Evolutionary conservation across 2,113 vertebrate species (phyloP).

Genomic region (Actinemys pallida): DNA sequence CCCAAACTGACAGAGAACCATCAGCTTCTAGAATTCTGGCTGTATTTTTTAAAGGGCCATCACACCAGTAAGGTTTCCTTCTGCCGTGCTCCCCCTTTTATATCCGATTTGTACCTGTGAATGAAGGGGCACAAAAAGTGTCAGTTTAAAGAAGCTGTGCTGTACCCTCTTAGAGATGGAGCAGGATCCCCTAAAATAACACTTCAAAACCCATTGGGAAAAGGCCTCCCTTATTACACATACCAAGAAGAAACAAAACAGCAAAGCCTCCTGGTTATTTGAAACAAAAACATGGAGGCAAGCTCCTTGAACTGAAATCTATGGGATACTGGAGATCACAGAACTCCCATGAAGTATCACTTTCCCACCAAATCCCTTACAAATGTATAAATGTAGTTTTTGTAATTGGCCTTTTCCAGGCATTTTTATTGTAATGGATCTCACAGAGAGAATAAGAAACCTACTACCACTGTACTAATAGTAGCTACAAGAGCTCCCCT

Average conservation of each 20-base stretch:
- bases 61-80: not conserved
- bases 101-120: not conserved
- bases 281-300: not conserved
- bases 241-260: constrained; percentile 24
- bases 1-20: not conserved
- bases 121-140: not conserved
- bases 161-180: not conserved
- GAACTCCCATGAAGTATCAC: constrained; percentile 38
- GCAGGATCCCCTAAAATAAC: constrained; percentile 4
- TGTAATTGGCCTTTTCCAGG: accelerated
- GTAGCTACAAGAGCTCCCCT: not conserved
- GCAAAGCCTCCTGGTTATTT: constrained; percentile 18
- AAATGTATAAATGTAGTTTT: constrained; percentile 27
- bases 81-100: not conserved
- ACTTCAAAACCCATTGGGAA: not conserved
- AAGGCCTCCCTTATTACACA: not conserved
- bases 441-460: not conserved
- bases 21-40: not conserved
- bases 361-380: constrained; percentile 32
- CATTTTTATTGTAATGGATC: not conserved
- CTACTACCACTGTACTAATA: not conserved
- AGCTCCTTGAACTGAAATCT: not conserved
- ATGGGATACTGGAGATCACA: constrained; percentile 39
- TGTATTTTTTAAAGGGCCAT: not conserved
- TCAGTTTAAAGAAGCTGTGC: not conserved